Evolutionary conservation across 2,888 invertebrate species (phyloP), one percentile per base, ranked within the genome.

Genomic region (Tuta absoluta): DNA sequence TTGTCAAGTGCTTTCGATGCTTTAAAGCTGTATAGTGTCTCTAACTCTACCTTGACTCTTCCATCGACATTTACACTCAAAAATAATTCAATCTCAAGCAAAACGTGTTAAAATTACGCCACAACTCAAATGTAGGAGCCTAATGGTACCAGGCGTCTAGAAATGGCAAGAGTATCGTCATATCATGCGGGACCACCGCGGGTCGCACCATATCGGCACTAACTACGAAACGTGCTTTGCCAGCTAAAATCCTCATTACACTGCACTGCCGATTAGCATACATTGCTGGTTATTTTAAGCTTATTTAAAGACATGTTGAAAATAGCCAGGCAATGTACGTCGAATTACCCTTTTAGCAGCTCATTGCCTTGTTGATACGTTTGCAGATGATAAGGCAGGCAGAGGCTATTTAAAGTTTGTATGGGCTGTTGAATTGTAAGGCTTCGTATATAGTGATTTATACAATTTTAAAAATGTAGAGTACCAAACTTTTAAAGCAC

Each of bases 181-280:
- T 24, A 71, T 72, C 71, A 72, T 65, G 68, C 56, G 19, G 59
- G 76, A 73, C 77, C 77, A 76, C 77, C 77, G 24, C 33, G 57
- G 63, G 45, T 66, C 60, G 62, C 64, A 70, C 68, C 69, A 66
- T 68, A 63, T 67, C 64, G 53, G 51, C 17, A 1, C 19, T 62
- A 53, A 62, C 24, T 62, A 19, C 37, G 11, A n/a, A 53, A 62
- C 62, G 53, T 38, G 53, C 53, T n/a, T 0, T 10, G 12, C 21
- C 14, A n/a, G 28, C 61, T 60, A 60, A 51, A 33, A 5, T 33
- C 33, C 33, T 33, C 33, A 33, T 33, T 33, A 33, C 33, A 33
- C 33, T 5, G 10, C 1, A 1, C 33, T 33, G 33, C 10, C 10
- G 33, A 33, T 3, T 10, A 10, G 33, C 33, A 10, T 33, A 33